A percentile compares a stretch with the other conserved stretches of the same genome.
These are phyloP conservation scores for Siphamia tubifer DNA, from an alignment of 2,113 vertebrate species.

Conservation along the genomic window DNA sequence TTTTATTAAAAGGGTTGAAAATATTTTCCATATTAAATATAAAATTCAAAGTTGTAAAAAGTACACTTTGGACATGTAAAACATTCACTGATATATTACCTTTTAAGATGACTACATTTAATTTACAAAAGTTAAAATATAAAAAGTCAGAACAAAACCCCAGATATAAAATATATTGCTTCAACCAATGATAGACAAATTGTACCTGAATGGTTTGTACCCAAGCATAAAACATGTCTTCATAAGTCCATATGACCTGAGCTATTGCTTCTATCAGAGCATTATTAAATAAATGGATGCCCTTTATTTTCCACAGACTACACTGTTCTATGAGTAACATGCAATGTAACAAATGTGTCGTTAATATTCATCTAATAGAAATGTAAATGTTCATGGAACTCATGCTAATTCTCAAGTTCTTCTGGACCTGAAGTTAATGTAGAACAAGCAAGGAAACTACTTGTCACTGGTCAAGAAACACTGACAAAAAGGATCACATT, in stretches of 20 bases:
- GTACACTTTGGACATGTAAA: not conserved
- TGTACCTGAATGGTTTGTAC: not conserved
- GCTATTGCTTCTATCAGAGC: too few species aligned
- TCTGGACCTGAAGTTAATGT: not conserved
- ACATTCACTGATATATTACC: conserved; percentile 13
- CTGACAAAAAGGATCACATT: not conserved
- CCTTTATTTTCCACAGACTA: not conserved
- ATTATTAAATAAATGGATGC: not conserved
- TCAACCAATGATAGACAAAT: conserved; percentile 15
- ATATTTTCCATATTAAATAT: conserved; percentile 27
- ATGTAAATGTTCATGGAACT: not conserved
- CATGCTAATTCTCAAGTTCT: not conserved
- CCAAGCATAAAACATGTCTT: too few species aligned
- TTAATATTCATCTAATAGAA: not conserved
- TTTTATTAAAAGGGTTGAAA: conserved; percentile 41
- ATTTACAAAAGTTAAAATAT: conserved; percentile 15
- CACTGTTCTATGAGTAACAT: not conserved
- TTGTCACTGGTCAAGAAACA: not conserved
- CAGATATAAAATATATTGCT: not conserved
- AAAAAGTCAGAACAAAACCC: not conserved
- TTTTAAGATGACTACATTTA: not conserved
- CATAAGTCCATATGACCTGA: too few species aligned
- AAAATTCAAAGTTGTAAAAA: conserved; percentile 21
- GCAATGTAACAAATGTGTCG: not conserved
- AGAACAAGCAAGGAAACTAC: not conserved